These are phyloP conservation scores for Chrysolina americana DNA, from an alignment of 2,888 invertebrate species.

Conservation along the genomic window DNA sequence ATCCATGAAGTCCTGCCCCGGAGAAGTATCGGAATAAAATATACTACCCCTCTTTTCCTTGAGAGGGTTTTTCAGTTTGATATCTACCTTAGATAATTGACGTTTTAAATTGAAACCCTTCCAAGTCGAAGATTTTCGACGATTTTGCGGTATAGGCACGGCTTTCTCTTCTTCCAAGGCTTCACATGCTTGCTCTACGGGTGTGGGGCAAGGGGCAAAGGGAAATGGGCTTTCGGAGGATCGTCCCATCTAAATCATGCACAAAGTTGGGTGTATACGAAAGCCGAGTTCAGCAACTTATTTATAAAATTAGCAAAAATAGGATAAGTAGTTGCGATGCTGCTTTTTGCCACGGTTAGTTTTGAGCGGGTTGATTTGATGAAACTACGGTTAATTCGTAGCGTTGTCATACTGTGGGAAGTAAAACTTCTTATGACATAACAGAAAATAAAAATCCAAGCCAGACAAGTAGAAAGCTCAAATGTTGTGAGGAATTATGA, in stretches of 20 bases:
- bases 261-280: conserved; percentile 62
- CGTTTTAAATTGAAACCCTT: conserved; percentile 86
- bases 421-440: background rate
- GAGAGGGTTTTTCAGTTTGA: conserved; percentile 77
- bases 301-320: conserved; percentile 62
- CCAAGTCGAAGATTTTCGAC: conserved; percentile 76
- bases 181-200: conserved; percentile 71
- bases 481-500: too few species aligned
- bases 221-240: conserved; percentile 67
- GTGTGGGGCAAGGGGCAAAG: conserved; percentile 69
- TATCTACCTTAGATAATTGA: conserved; percentile 85
- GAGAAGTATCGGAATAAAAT: conserved; percentile 65
- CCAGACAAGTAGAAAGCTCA: background rate
- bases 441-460: background rate
- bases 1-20: conserved; percentile 56
- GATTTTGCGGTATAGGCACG: conserved; percentile 64
- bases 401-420: conserved; percentile 30
- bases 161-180: conserved; percentile 65
- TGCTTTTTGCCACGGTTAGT: conserved; percentile 47
- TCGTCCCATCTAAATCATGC: conserved; percentile 68
- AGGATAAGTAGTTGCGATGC: conserved; percentile 46
- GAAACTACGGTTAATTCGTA: conserved; percentile 22
- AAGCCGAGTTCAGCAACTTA: conserved; percentile 63
- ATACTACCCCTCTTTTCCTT: conserved; percentile 69
- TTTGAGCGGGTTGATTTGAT: conserved; percentile 7